Evolutionary conservation across 53 echinoderm and acorn worm species (phyloP).

Genomic region (Hippasteria phrygiana): DNA sequence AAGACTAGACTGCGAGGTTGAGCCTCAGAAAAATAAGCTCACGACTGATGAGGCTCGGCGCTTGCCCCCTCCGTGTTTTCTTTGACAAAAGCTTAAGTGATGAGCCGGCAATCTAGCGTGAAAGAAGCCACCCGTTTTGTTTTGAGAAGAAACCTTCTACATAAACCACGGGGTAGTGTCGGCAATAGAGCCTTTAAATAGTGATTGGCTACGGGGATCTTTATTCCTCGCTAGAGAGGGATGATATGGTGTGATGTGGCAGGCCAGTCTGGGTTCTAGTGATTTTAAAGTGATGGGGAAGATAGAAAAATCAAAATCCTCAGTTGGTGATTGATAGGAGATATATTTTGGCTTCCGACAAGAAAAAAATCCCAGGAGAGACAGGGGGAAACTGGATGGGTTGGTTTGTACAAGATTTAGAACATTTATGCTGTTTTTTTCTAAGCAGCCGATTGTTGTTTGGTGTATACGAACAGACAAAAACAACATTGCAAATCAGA

Average conservation of each 20-base stretch:
- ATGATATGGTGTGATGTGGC: background rate
- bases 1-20: background rate
- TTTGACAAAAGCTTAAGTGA: constrained; percentile 16
- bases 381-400: too few species aligned
- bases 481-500: too few species aligned
- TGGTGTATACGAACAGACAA: too few species aligned
- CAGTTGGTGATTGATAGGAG: too few species aligned
- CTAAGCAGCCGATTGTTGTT: too few species aligned
- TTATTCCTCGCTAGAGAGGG: background rate
- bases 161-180: background rate
- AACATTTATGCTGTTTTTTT: too few species aligned
- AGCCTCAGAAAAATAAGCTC: background rate
- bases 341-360: too few species aligned
- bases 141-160: background rate
- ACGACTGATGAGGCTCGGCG: background rate
- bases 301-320: too few species aligned
- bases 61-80: constrained; percentile 12
- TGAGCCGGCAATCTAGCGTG: background rate
- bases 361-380: too few species aligned
- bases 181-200: background rate
- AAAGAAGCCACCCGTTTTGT: background rate
- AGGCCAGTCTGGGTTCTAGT: too few species aligned
- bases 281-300: too few species aligned
- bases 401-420: too few species aligned
- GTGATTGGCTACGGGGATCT: background rate